Evolutionary conservation across 2,888 invertebrate genomes (phyloP), one percentile per base, ranked within the genome.

Genomic region (Drosophila trichaetosa): DNA sequence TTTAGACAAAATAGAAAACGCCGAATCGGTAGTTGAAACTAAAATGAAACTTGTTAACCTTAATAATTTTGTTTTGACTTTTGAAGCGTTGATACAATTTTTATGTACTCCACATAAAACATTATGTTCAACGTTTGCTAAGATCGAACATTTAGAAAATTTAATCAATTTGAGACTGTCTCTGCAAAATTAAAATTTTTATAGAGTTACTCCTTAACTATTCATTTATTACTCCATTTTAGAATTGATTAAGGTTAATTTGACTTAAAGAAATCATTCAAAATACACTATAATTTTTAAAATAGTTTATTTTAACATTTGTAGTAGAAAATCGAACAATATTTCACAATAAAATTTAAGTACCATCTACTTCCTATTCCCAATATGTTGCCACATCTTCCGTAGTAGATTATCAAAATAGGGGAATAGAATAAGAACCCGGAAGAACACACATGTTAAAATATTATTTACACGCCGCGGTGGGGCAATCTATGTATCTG

Each of bases 401-500:
- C 33, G 11, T 36, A 7, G 36, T 18, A 16, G 18, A 2, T 36
- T 16, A 6, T 18, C 7, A 6, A 18, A 38, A 38, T 40, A 11
- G 21, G 33, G 48, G 0, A 38, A 8, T 0, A 31, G 0, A 13
- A 16, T 13, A 46, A 46, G 13, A 31, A 11, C 2, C 11, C 21
- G 7, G 36, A 54, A 18, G 27, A 21, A 18, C 21, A 16, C 11
- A 18, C 13, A 18, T 33, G n/a, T 24, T 46, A 21, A 51, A 63
- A 7, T 27, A 34, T 7, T 51, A 34, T 11, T 61, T 65, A 1
- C 59, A 51, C 11, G 69, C 57, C 10, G 70, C 82, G 42, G 69
- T 72, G 42, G 85, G 79, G 8, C 87, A 79, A 33, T 73, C 73
- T 83, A 69, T 83, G 71, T 65, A 92, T 92, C 76, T 64, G 89